Evolutionary conservation across 2,113 vertebrate species (phyloP).

Genomic region (Colossoma macropomum): DNA sequence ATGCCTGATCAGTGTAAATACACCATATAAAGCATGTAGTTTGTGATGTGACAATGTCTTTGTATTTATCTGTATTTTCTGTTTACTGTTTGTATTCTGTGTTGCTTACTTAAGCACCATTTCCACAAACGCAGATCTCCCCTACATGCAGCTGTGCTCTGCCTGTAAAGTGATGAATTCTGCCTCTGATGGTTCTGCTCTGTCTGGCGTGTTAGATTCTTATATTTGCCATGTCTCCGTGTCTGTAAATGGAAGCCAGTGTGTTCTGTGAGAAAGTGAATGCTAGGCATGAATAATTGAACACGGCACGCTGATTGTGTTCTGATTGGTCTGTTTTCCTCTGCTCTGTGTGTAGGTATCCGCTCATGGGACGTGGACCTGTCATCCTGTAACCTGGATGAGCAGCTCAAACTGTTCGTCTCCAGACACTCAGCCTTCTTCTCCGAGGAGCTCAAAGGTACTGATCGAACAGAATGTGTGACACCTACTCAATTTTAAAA

Average conservation of each 20-base stretch:
- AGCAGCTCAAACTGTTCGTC: slow-evolving; percentile 92
- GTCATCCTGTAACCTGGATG: slow-evolving; percentile 81
- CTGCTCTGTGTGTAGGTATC: slow-evolving; percentile 74
- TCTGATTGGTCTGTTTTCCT: slow-evolving; percentile 25
- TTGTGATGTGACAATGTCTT: too few species aligned
- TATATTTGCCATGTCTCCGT: too few species aligned
- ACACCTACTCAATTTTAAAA: neutral
- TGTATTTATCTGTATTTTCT: too few species aligned
- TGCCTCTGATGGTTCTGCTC: too few species aligned
- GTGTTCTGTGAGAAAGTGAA: slow-evolving; percentile 11
- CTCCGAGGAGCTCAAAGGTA: slow-evolving; percentile 88
- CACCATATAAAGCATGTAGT: too few species aligned
- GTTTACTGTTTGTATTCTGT: too few species aligned
- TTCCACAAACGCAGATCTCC: too few species aligned
- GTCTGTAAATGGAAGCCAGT: neutral
- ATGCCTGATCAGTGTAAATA: too few species aligned
- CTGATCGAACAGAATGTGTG: neutral
- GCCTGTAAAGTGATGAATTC: too few species aligned
- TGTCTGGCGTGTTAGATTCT: too few species aligned
- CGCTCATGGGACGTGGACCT: slow-evolving; percentile 87
- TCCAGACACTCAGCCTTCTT: slow-evolving; percentile 90
- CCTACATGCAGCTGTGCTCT: too few species aligned
- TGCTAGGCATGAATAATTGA: slow-evolving; percentile 38
- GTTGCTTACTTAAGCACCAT: too few species aligned
- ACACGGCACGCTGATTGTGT: neutral